These are phyloP conservation scores for Pseudomyrmex gracilis DNA, from an alignment of 1,140 invertebrate species.

Conservation along the genomic window DNA sequence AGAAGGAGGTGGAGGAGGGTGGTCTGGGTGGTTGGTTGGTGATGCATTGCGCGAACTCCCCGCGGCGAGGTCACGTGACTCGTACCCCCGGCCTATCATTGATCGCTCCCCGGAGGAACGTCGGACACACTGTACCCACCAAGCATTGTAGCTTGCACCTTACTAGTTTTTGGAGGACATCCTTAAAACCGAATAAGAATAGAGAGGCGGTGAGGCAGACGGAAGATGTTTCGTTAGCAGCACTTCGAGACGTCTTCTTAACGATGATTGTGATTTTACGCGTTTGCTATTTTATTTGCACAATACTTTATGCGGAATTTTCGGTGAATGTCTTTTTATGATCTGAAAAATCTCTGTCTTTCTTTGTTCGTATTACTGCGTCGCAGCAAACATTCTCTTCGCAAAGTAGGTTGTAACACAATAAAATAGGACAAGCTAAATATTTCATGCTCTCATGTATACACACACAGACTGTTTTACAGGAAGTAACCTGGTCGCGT, in stretches of 20 bases:
- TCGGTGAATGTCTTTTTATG: background rate
- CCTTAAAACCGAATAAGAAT: constrained; percentile 47
- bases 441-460: constrained; percentile 41
- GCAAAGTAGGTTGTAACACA: constrained; percentile 44
- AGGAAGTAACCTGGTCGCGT: constrained; percentile 26
- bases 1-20: constrained; percentile 64
- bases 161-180: constrained; percentile 68
- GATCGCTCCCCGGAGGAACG: constrained; percentile 85
- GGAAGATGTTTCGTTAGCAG: constrained; percentile 13
- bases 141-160: constrained; percentile 75
- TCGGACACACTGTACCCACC: constrained; percentile 80
- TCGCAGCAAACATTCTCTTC: constrained; percentile 37
- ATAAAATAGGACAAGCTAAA: constrained; percentile 59
- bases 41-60: constrained; percentile 86
- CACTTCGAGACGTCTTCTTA: constrained; percentile 26
- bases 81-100: constrained; percentile 84
- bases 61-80: constrained; percentile 84
- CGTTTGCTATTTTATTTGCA: background rate
- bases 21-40: constrained; percentile 82
- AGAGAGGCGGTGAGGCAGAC: constrained; percentile 30
- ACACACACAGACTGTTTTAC: constrained; percentile 13
- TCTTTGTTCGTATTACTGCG: constrained; percentile 25
- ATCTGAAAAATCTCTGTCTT: constrained; percentile 42
- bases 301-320: background rate
- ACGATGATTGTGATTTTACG: background rate